Base-by-base conservation (phyloP, 2,797 vertebrate genomes). In the Darevskia nairensis region DNA sequence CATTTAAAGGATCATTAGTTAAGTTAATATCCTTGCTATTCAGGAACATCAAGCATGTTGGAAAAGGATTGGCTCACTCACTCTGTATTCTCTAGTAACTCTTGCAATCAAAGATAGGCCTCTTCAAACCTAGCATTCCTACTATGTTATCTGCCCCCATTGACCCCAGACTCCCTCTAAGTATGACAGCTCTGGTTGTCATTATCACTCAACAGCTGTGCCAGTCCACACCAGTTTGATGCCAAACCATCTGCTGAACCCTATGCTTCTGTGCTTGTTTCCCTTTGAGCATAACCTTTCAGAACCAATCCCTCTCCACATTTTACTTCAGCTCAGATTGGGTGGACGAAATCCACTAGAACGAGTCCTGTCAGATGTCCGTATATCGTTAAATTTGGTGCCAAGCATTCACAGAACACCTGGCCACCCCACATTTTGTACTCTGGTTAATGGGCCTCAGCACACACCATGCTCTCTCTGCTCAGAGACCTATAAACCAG, bases 1-100 rank as follows among this genome's bases (percentile, higher is more conserved):
- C 95, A 97, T 97, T 97, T 97, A 96, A 96, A 95, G 97, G 96
- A 96, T 96, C 96, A 97, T 97, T 97, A 97, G 95, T 96, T 96
- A 97, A 96, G 95, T 96, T 97, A 97, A 96, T 97, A 97, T 89
- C 92, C 91, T 93, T 93, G 94, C 89, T 94, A 86, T 94, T 93
- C 91, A 93, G 77, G 41, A 95, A 80, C 84, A 93, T 91, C 90
- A 93, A 91, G 88, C 90, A 91, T 90, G 95, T 95, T 88, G 74
- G 66, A 85, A 92, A 94, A 95, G 89, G 82, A 90, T 75, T 89
- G 79, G 89, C 87, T 95, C 83, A 74, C 75, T 78, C 86, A 55
- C 75, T 89, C 80, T 82, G 86, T 55, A 90, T 89, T 89, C 90
- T 92, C 81, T 74, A 85, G 59, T 82, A 76, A 32, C 64, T 91